A percentile compares a stretch with the other conserved stretches of the same genome.
These are phyloP conservation scores for Agriotes lineatus DNA, from an alignment of 2,888 invertebrate genomes.

Conservation along the genomic window DNA sequence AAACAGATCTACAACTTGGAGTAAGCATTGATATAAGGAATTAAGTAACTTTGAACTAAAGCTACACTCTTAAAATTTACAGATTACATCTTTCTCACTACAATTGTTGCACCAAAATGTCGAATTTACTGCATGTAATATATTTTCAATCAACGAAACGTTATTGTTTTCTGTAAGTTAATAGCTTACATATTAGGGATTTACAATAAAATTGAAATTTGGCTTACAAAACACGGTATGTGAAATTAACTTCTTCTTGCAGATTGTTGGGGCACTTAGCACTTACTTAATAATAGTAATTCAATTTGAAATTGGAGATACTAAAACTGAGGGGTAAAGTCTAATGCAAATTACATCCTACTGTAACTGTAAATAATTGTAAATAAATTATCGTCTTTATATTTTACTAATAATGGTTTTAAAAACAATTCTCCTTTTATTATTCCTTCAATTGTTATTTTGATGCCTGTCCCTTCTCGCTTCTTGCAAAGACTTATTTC, in stretches of 20 bases:
- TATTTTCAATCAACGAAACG: constrained; percentile 18
- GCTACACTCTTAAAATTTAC: background rate
- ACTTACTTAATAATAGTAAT: constrained; percentile 33
- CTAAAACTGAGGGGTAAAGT: background rate
- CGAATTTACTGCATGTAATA: constrained; percentile 12
- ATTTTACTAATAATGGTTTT: too few species aligned
- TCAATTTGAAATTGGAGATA: constrained; percentile 26
- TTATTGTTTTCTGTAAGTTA: constrained; percentile 16
- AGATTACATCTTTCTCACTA: constrained; percentile 6
- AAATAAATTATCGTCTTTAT: too few species aligned
- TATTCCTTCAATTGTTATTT: too few species aligned
- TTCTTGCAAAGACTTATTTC: too few species aligned
- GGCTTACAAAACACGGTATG: background rate
- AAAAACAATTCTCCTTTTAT: too few species aligned
- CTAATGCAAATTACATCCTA: too few species aligned
- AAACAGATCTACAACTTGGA: constrained; percentile 1
- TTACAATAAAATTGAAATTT: background rate
- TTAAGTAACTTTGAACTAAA: background rate
- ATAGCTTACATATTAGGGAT: background rate
- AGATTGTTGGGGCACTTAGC: constrained; percentile 35
- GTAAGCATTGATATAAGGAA: background rate
- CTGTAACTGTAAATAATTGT: too few species aligned
- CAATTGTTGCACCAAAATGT: constrained; percentile 24
- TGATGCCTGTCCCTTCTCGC: too few species aligned
- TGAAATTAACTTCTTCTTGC: background rate